Evolutionary conservation across 2,888 invertebrate genomes (phyloP).

Genomic region (Epinotia demarniana): DNA sequence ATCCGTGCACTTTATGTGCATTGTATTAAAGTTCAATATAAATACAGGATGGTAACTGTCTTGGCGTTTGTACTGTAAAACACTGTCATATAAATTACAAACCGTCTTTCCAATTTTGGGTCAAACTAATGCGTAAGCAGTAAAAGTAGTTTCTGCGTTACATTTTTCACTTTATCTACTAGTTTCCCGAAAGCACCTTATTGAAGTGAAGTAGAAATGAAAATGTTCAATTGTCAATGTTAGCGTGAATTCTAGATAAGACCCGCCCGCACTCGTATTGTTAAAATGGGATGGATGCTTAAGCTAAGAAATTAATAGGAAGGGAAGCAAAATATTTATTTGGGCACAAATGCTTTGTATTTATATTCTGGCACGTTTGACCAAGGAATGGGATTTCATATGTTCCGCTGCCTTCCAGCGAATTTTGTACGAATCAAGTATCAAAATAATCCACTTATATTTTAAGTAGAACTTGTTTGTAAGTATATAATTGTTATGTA

Average conservation of each 20-base stretch:
- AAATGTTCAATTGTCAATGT: background rate
- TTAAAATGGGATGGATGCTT: background rate
- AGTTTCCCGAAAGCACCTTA: background rate
- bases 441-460: conserved; percentile 25
- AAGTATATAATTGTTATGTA: conserved; percentile 22
- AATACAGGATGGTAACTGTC: too few species aligned
- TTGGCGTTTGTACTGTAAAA: too few species aligned
- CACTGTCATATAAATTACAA: too few species aligned
- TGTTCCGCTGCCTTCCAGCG: conserved; percentile 23
- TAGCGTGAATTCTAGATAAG: background rate
- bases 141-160: too few species aligned
- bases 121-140: too few species aligned
- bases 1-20: too few species aligned
- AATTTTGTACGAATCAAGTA: conserved; percentile 24
- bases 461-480: conserved; percentile 30
- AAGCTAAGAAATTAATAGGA: background rate
- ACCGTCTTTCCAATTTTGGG: too few species aligned
- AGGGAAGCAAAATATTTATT: conserved; percentile 11
- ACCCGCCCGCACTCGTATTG: background rate
- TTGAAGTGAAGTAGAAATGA: too few species aligned
- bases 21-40: too few species aligned
- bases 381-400: conserved; percentile 23
- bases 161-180: background rate
- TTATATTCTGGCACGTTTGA: conserved; percentile 21
- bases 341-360: conserved; percentile 31